These are phyloP conservation scores for Noctua pronuba DNA, from an alignment of 2,888 invertebrate genomes.

Conservation along the genomic window DNA sequence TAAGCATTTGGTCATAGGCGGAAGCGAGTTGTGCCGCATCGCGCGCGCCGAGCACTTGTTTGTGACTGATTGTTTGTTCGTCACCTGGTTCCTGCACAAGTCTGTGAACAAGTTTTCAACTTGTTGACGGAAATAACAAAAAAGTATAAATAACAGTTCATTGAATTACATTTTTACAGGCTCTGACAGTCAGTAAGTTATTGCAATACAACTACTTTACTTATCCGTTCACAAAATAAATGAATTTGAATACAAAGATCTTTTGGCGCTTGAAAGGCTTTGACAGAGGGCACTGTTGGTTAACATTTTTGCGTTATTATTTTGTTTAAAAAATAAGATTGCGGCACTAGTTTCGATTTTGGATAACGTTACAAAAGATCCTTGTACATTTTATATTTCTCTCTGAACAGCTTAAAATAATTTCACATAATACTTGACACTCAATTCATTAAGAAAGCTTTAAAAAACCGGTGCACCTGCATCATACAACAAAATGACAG, in stretches of 20 bases:
- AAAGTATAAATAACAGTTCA: neutral
- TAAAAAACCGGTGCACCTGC: neutral
- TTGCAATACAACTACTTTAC: neutral
- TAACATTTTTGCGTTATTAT: neutral
- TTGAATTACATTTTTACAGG: neutral
- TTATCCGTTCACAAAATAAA: too few relatives aligned
- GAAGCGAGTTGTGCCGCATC: constrained; percentile 12
- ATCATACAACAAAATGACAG: neutral
- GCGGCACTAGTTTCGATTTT: neutral
- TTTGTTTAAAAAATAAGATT: neutral
- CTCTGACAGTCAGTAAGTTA: neutral
- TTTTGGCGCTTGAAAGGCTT: neutral
- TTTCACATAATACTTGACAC: neutral
- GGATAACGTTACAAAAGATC: neutral
- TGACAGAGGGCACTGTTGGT: neutral
- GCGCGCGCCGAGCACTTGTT: neutral
- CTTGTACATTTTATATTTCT: neutral
- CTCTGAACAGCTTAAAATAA: neutral
- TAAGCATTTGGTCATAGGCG: constrained; percentile 5
- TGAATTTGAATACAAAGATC: neutral
- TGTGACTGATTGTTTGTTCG: neutral
- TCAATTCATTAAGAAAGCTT: neutral
- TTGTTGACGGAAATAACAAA: neutral
- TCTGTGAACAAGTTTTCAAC: neutral
- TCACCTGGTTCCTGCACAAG: neutral